A percentile compares a stretch with the other conserved stretches of the same genome.
Conservation (phyloP, 2,797 vertebrate genomes). For the Enteromius trimaculatus region DNA sequence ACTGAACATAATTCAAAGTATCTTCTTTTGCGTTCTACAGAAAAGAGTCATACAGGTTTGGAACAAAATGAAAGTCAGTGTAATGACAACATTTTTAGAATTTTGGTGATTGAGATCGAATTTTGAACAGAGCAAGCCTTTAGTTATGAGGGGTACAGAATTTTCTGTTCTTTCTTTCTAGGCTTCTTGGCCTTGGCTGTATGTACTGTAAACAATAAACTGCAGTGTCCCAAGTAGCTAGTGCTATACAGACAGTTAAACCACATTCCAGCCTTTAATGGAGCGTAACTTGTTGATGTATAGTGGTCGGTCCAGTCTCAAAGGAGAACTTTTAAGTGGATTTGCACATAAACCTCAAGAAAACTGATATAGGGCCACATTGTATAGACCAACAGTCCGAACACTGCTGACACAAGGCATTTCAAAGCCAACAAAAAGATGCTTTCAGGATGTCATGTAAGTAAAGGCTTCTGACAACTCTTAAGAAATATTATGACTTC, state of each 20-base stretch:
- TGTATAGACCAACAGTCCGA: conserved; percentile 27
- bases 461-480: conserved; percentile 43
- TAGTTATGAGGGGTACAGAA: not conserved
- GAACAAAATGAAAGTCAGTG: not conserved
- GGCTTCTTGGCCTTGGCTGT: not conserved
- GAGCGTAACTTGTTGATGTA: conserved; percentile 23
- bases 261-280: conserved; percentile 33
- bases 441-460: conserved; percentile 49
- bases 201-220: conserved; percentile 21
- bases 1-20: not conserved
- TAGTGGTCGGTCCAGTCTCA: conserved; percentile 19
- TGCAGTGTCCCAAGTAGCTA: conserved; percentile 20
- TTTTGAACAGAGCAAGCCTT: not conserved
- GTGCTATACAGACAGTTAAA: conserved; percentile 26
- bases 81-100: not conserved
- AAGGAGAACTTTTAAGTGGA: conserved; percentile 19
- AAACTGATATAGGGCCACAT: conserved; percentile 33
- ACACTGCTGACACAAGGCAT: conserved; percentile 49
- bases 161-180: not conserved
- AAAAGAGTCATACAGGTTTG: not conserved
- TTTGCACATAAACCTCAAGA: conserved; percentile 38
- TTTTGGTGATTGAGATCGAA: not conserved
- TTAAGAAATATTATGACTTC: conserved; percentile 42
- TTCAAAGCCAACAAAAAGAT: conserved; percentile 58
- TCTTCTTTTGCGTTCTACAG: not conserved